phyloP scores from a whole-genome alignment of 1,140 invertebrate genomes.

The Drosophila busckii region DNA sequence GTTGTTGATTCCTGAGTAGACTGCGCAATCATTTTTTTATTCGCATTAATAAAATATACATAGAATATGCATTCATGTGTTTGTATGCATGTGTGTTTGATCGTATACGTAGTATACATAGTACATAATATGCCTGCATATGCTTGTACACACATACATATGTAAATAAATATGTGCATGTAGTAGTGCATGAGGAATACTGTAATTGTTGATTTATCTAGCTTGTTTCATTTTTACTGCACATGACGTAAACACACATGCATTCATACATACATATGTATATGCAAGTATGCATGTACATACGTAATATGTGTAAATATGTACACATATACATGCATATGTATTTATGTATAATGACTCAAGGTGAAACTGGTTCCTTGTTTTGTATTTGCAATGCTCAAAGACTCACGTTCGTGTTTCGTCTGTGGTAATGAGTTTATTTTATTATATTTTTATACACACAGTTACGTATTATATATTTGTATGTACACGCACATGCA shows the following conservation, averaged over 20 bases:
- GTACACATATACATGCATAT: background rate
- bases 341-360: conserved; percentile 12
- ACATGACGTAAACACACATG: background rate
- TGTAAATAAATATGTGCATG: conserved; percentile 3
- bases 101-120: conserved; percentile 7
- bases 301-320: conserved; percentile 15
- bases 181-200: conserved; percentile 1
- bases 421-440: conserved; percentile 66
- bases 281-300: conserved; percentile 23
- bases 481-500: conserved; percentile 6
- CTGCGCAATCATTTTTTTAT: no score
- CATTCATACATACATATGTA: conserved; percentile 2
- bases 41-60: no score
- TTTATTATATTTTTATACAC: conserved; percentile 22
- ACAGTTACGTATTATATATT: conserved; percentile 12
- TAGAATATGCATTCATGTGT: background rate
- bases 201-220: background rate
- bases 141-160: conserved; percentile 5
- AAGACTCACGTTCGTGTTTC: conserved; percentile 70
- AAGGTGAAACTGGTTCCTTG: conserved; percentile 75
- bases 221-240: background rate
- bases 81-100: background rate
- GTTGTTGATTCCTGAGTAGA: no score
- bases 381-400: conserved; percentile 71
- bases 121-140: conserved; percentile 19